Conservation (phyloP, 2,113 vertebrate species). For the Myotis yumanensis region DNA sequence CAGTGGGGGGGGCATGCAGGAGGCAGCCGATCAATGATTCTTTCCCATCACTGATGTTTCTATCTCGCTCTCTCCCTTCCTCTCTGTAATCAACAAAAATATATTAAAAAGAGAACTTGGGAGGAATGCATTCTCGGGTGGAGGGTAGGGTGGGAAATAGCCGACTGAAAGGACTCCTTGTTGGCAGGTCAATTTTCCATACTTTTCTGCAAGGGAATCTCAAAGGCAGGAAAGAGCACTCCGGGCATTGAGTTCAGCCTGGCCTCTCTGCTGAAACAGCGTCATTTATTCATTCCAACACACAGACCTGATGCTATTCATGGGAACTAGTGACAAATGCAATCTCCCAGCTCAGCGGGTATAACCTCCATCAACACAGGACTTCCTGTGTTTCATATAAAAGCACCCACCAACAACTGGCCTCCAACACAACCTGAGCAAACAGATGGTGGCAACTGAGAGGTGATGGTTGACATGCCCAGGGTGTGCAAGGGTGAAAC, state of each 20-base stretch:
- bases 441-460: accelerated
- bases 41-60: too few species aligned
- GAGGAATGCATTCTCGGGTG: neutral
- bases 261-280: neutral
- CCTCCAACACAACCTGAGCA: neutral
- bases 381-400: neutral
- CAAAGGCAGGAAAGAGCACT: neutral
- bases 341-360: neutral
- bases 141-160: neutral
- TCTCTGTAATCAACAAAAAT: too few species aligned
- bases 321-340: neutral
- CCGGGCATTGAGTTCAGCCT: neutral
- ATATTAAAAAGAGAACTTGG: too few species aligned
- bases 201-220: neutral
- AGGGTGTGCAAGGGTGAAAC: neutral
- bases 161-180: neutral
- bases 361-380: neutral
- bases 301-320: neutral
- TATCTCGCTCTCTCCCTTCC: too few species aligned
- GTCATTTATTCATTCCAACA: neutral
- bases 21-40: too few species aligned
- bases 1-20: too few species aligned
- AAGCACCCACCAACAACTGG: neutral
- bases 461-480: neutral
- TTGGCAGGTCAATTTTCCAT: neutral